A percentile compares a stretch with the other conserved stretches of the same genome.
Evolutionary conservation across 1,140 invertebrate species (phyloP).

Genomic region (Centruroides sculpturatus): DNA sequence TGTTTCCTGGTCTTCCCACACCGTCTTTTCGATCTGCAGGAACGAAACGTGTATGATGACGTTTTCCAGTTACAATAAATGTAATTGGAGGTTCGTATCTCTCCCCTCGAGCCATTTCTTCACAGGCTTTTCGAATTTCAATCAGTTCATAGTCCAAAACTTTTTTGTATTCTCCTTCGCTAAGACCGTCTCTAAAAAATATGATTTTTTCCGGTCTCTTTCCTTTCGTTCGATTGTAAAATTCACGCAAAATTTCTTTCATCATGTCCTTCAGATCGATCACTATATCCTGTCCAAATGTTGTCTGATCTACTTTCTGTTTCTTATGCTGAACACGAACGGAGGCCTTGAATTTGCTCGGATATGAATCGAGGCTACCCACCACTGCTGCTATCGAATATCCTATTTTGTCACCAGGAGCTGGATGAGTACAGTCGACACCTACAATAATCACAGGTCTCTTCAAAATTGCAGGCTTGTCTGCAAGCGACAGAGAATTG

Average conservation of each 20-base stretch:
- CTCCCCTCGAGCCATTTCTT: conserved; percentile 21
- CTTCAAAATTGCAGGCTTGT: too few relatives aligned
- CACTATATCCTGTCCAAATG: conserved; percentile 5
- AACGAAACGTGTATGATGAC: conserved; percentile 13
- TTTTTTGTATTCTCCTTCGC: conserved; percentile 31
- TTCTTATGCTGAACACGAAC: conserved; percentile 5
- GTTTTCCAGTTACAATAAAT: conserved; percentile 19
- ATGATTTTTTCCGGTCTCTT: conserved; percentile 26
- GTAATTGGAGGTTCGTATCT: conserved; percentile 23
- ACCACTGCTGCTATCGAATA: conserved; percentile 57
- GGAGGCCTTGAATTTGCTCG: conserved; percentile 6
- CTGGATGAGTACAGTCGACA: too few relatives aligned
- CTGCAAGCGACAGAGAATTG: too few relatives aligned
- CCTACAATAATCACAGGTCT: too few relatives aligned
- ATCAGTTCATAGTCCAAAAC: conserved; percentile 19
- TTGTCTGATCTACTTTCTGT: conserved; percentile 1
- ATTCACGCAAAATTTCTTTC: conserved; percentile 33
- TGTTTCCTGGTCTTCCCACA: conserved; percentile 38
- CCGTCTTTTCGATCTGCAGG: conserved; percentile 16
- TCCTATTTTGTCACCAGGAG: too few relatives aligned
- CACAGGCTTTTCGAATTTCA: conserved; percentile 9
- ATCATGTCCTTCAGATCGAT: conserved; percentile 52
- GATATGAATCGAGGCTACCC: conserved; percentile 9
- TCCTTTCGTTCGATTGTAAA: neutral
- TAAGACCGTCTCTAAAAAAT: conserved; percentile 34